Evolutionary conservation across 2,888 invertebrate genomes (phyloP).

Genomic region (Synergus laeviventris): DNA sequence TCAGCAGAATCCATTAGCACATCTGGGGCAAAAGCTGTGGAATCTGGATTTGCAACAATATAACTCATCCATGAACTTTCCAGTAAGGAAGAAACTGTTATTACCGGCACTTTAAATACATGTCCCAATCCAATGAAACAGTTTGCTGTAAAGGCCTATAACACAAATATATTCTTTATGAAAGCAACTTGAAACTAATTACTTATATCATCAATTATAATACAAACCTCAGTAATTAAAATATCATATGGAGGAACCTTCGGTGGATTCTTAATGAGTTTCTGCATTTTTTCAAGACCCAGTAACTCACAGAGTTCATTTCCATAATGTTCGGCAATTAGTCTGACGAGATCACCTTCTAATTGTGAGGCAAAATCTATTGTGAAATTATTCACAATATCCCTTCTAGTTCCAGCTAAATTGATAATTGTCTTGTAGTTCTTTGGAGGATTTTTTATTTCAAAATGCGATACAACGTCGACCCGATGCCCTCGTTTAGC

Average conservation of each 20-base stretch:
- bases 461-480: constrained; percentile 70
- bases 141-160: constrained; percentile 62
- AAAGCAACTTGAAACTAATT: too few relatives aligned
- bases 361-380: constrained; percentile 51
- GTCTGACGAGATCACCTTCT: neutral
- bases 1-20: constrained; percentile 50
- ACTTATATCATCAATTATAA: too few relatives aligned
- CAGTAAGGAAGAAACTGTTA: constrained; percentile 59
- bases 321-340: constrained; percentile 49
- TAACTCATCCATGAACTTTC: constrained; percentile 65
- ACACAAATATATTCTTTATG: constrained; percentile 58
- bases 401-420: constrained; percentile 51
- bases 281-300: constrained; percentile 54
- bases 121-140: constrained; percentile 65
- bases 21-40: constrained; percentile 60
- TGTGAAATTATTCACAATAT: constrained; percentile 57
- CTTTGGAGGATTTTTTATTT: constrained; percentile 63
- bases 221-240: constrained; percentile 61
- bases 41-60: constrained; percentile 63
- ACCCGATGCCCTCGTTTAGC: constrained; percentile 76
- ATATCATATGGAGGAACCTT: constrained; percentile 64
- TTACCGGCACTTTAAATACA: constrained; percentile 63
- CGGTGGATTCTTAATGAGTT: constrained; percentile 60
- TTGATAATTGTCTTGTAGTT: constrained; percentile 72
- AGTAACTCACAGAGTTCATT: constrained; percentile 56